Evolutionary conservation across 2,888 invertebrate genomes (phyloP).

Genomic region (Tupiocoris notatus): DNA sequence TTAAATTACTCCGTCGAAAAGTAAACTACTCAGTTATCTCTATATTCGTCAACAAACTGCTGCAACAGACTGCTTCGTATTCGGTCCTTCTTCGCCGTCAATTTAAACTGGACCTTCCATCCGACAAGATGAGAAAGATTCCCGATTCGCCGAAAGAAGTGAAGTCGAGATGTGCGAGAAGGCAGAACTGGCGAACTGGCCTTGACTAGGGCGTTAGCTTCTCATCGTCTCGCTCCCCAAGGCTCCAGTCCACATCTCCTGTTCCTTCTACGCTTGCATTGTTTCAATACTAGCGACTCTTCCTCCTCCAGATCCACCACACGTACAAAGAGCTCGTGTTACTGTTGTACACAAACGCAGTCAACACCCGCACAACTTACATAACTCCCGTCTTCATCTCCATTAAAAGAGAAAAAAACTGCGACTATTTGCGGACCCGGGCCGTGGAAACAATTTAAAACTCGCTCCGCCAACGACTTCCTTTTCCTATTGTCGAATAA

Average conservation of each 20-base stretch:
- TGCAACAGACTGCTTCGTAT: too few species aligned
- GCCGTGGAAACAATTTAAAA: neutral
- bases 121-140: neutral
- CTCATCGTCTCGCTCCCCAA: neutral
- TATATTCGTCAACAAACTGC: too few species aligned
- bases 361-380: neutral
- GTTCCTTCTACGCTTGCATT: neutral
- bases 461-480: neutral
- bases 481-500: neutral
- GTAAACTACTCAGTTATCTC: too few species aligned
- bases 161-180: neutral
- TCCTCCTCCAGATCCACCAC: neutral
- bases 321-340: neutral
- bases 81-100: too few species aligned
- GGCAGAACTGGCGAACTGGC: conserved; percentile 38
- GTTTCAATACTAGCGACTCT: neutral
- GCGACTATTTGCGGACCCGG: neutral
- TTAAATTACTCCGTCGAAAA: too few species aligned
- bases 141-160: neutral
- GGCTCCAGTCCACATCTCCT: neutral
- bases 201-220: conserved; percentile 48
- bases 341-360: neutral
- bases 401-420: neutral
- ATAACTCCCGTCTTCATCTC: neutral
- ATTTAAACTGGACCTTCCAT: too few species aligned